Evolutionary conservation across 1,140 invertebrate genomes (phyloP).

Genomic region (Ladona fulva): DNA sequence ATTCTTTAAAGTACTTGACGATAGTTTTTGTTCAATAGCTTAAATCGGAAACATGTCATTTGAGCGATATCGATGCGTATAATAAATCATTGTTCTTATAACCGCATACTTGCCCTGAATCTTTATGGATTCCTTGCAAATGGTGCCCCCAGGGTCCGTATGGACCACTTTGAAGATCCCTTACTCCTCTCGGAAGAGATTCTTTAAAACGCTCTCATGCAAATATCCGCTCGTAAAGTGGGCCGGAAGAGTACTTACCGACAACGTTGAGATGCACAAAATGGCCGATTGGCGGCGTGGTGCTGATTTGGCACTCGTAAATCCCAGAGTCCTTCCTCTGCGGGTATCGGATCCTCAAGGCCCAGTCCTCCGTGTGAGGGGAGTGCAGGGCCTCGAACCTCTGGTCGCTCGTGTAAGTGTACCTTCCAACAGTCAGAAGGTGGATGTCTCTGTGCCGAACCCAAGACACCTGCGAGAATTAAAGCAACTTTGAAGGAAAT

Average conservation of each 20-base stretch:
- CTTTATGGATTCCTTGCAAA: too few species aligned
- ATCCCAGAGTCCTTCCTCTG: constrained; percentile 69
- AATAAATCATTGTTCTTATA: too few species aligned
- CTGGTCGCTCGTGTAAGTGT: constrained; percentile 49
- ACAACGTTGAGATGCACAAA: constrained; percentile 67
- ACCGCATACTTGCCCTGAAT: too few species aligned
- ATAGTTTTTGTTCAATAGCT: too few species aligned
- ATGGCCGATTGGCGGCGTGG: constrained; percentile 72
- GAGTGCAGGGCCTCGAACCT: constrained; percentile 46
- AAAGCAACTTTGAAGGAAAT: too few species aligned
- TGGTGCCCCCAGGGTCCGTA: too few species aligned
- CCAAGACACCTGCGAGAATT: constrained; percentile 48
- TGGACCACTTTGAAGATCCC: too few species aligned
- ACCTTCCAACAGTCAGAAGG: constrained; percentile 46
- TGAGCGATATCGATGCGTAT: too few species aligned
- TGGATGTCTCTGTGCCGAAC: constrained; percentile 45
- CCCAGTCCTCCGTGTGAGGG: constrained; percentile 50
- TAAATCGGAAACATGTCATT: too few species aligned
- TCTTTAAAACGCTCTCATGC: too few species aligned
- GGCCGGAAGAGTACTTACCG: constrained; percentile 53
- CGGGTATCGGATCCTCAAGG: constrained; percentile 60
- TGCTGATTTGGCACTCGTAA: constrained; percentile 80
- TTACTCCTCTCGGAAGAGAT: too few species aligned
- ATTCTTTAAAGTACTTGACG: too few species aligned
- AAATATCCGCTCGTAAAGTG: constrained; percentile 24